Base-by-base conservation (phyloP, 2,113 vertebrate species). In the Ceyx margarethae region DNA sequence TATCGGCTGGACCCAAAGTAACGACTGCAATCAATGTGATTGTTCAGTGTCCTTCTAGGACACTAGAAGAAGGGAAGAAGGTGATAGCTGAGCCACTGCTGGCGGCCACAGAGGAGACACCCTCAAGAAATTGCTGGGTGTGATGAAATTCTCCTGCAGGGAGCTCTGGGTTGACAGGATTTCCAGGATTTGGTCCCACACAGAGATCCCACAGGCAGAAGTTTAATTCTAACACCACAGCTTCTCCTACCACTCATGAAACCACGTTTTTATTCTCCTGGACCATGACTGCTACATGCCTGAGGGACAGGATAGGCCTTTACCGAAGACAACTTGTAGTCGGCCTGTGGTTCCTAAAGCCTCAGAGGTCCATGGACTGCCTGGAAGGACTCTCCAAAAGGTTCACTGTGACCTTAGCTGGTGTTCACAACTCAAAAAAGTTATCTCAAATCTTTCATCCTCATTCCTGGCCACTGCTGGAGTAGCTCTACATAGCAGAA, bases 261-360 rank as follows among this genome's bases (percentile, higher is more conserved):
- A 84, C 33, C 42, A 65, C 7, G 18, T 77, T 77, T 17, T 75
- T 66, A 53, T 48, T 40, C 61, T 90, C 48, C 56, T 56, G 37
- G 58, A 51, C 29, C 43, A 28, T 0, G 4, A 18, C 12, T 61
- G 45, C 40, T 56, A n/a, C 0, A 0, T 40, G 56, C 40, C 21
- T 31, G 18, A 5, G 57, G 10, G 23, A 77, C 9, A 29, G 14
- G 12, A 29, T 37, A 56, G 11, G 43, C 3, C 1, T 37, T 37
- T 37, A 37, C 37, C 37, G 37, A 37, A 58, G 23, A 31, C 16
- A 6, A 19, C 3, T 12, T 11, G 17, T 13, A n/a, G 20, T 3
- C 31, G 85, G 0, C 20, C 6, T 23, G 43, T 1, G 4, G 8
- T 80, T 29, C 21, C 33, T 31, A 42, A 80, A 77, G 54, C 25